A percentile compares a stretch with the other conserved stretches of the same genome.
These are phyloP conservation scores for Oxyscelio sp. DNA, from an alignment of 2,888 invertebrate species.

Conservation along the genomic window DNA sequence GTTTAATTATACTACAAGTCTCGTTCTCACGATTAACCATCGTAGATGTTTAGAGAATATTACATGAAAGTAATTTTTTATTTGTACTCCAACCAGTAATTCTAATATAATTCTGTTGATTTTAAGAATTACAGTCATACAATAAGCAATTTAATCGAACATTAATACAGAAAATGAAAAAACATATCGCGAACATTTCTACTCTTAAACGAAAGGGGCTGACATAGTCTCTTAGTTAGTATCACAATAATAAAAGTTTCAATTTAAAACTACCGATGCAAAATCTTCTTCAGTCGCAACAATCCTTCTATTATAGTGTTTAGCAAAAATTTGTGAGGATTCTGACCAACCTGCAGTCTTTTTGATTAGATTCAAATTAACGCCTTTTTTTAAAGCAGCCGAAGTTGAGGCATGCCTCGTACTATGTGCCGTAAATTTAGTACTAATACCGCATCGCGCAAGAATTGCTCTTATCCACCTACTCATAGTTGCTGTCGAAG, in stretches of 20 bases:
- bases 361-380: slow-evolving; percentile 89
- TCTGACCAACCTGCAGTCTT: neutral
- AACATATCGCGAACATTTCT: neutral
- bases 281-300: neutral
- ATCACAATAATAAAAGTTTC: too few relatives aligned
- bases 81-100: neutral
- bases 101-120: slow-evolving; percentile 8
- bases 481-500: slow-evolving; percentile 15
- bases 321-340: neutral
- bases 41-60: neutral
- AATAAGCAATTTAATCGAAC: too few relatives aligned
- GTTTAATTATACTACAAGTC: slow-evolving; percentile 2
- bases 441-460: neutral
- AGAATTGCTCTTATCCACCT: slow-evolving; percentile 28
- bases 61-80: neutral
- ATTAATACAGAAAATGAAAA: neutral
- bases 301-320: neutral
- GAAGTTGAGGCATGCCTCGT: slow-evolving; percentile 3
- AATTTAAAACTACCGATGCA: neutral
- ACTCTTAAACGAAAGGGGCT: too few relatives aligned
- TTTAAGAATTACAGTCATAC: neutral
- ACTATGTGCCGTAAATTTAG: slow-evolving; percentile 28
- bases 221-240: too few relatives aligned
- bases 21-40: neutral
- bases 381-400: slow-evolving; percentile 3